Evolutionary conservation across 2,113 vertebrate genomes (phyloP), one percentile per base, ranked within the genome.

Genomic region (Gadus macrocephalus): DNA sequence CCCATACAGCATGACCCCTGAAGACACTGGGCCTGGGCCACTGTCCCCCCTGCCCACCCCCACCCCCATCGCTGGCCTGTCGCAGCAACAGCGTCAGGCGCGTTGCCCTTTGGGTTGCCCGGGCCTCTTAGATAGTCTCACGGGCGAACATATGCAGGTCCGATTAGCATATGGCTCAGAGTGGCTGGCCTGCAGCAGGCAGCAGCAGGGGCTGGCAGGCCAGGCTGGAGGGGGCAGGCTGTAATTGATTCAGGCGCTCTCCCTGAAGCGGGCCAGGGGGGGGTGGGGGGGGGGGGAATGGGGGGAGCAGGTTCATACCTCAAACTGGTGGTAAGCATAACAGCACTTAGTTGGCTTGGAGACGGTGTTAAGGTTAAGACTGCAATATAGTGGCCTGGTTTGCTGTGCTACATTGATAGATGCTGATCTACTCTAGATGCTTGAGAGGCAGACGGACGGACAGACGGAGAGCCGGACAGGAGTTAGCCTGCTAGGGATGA

Each of bases 91-190:
- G 67, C 79, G 78, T 68, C 62, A 49, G 42, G 42, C 12, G 8
- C 8, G 42, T 78, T 56, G 83, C 86, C 80, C 79, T 75, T 12
- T 63, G 71, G 71, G 82, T 68, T 77, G 77, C 69, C 20, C 3
- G 53, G 76, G 80, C 42, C 64, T 73, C 80, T 89, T 85, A 86
- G 80, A 86, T 83, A 83, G 78, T 81, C 80, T 88, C 76, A 67
- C 82, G 82, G 79, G 81, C 68, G 59, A 86, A 86, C 86, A 89
- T 86, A 81, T 89, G 79, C 75, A 80, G 69, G 77, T 71, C 70
- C 73, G 71, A 82, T 87, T 86, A 86, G 80, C 87, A 85, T 88
- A 87, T 87, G 87, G 87, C 75, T 74, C 59, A 6, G 12, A 49
- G 42, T 49, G 42, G 42, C 42, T 49, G 42, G 42, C 42, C 11